Base-by-base conservation (phyloP, 35 echinoderm and acorn worm species). In the Hemicentrotus pulcherrimus region DNA sequence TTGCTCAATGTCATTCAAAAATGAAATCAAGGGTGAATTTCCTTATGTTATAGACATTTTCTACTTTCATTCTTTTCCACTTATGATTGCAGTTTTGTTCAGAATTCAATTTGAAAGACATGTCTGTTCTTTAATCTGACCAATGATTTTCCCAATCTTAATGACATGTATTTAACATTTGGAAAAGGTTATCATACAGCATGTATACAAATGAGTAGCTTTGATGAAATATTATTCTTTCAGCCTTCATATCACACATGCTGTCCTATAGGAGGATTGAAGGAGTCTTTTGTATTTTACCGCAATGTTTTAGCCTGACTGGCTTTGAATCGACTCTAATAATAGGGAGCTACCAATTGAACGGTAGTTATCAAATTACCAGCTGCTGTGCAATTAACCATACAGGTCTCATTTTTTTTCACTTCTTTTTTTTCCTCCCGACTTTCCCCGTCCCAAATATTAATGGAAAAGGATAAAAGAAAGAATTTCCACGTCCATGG, bases 361-460 rank as follows among this genome's bases (percentile, higher is more conserved):
- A 90, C 32, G 31, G 2, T 90, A 47, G 32, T 90, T 90, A 90
- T 90, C 88, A 90, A 90, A 90, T 90, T 90, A 90, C 88, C 88
- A 90, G 88, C 88, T 90, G 88, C 88, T 30, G 32, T 32, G 32
- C 16, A 90, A 90, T 90, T 90, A 90, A 90, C 32, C 88, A 19
- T 47, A 47, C 32, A 15, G 88, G 86, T 86, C 88, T 90, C 46
- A 33, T 18, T 90, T 90, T 90, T 90, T 14, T 88, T 88, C 86
- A 1, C 12, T 88, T 88, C 12, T 88, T 31, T 19, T 31, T 35
- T 28, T 22, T 41, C 35, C 35, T 90, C 30, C 46, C 2, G 32
- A 30, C 32, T 33, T 90, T 33, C 32, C 88, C 32, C 11, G 46
- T 90, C 32, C 88, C 32, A 1, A 78, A 78, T 78, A n/a, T 78